A percentile compares a stretch with the other conserved stretches of the same genome.
phyloP scores from a whole-genome alignment of 2,113 vertebrate genomes.

The Himantopus leucocephalus region DNA sequence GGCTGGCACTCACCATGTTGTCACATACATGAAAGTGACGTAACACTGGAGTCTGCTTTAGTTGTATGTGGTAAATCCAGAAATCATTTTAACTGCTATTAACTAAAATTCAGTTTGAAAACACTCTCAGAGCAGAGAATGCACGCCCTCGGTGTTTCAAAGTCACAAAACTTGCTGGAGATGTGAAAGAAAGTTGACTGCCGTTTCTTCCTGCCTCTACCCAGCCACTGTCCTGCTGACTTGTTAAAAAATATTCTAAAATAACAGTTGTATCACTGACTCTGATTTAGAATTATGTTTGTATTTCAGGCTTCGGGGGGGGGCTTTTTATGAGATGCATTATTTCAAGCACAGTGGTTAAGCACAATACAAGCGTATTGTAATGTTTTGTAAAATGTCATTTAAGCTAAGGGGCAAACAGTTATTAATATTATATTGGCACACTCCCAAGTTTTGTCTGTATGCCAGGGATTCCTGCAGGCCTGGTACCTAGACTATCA shows the following conservation, averaged over 20 bases:
- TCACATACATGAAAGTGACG: rapidly evolving
- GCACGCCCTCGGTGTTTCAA: rapidly evolving
- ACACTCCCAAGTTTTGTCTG: not conserved
- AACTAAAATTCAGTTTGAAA: not conserved
- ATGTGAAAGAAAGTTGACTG: not conserved
- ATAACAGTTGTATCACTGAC: not conserved
- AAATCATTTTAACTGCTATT: not conserved
- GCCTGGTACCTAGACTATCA: not conserved
- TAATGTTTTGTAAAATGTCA: not conserved
- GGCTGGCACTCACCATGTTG: not conserved
- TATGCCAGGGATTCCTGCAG: not conserved
- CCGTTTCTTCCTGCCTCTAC: not conserved
- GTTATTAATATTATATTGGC: not conserved
- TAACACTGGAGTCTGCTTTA: not conserved
- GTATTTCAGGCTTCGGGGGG: not conserved
- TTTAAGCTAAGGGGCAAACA: not conserved
- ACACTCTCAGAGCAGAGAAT: not conserved
- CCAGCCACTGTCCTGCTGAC: rapidly evolving
- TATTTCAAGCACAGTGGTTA: not conserved
- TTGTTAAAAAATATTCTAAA: not conserved
- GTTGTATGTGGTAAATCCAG: not conserved
- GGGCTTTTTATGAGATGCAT: not conserved
- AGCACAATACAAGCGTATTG: not conserved
- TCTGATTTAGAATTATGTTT: not conserved
- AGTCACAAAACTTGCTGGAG: not conserved